Evolutionary conservation across 2,888 invertebrate genomes (phyloP).

Genomic region (Syritta pipiens): DNA sequence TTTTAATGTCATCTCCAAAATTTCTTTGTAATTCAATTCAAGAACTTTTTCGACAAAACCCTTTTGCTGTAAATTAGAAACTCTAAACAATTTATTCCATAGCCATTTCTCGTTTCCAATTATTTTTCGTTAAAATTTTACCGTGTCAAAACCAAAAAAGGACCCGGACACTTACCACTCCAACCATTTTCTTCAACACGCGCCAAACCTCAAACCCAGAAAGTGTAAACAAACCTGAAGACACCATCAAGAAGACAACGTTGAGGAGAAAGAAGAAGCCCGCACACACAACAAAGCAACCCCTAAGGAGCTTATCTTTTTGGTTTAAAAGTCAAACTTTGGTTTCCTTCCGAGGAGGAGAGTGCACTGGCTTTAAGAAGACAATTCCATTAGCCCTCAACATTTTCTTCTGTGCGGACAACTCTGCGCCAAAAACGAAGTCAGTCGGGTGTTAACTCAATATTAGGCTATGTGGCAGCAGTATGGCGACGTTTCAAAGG

Average conservation of each 20-base stretch:
- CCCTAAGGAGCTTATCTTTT: constrained; percentile 65
- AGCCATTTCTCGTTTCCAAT: too few species aligned
- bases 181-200: constrained; percentile 13
- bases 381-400: constrained; percentile 59
- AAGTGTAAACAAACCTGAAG: constrained; percentile 37
- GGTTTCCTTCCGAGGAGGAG: constrained; percentile 40
- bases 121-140: too few species aligned
- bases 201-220: constrained; percentile 61
- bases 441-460: constrained; percentile 72
- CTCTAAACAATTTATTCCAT: too few species aligned
- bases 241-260: not conserved
- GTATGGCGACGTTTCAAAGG: too few species aligned
- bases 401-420: too few species aligned
- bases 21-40: too few species aligned
- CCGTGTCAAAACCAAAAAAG: too few species aligned
- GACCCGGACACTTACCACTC: not conserved
- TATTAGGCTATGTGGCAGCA: constrained; percentile 66
- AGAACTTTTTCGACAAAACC: too few species aligned
- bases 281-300: constrained; percentile 56
- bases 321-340: constrained; percentile 67
- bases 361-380: constrained; percentile 49
- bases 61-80: too few species aligned
- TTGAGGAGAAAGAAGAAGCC: not conserved
- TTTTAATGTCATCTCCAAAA: too few species aligned
- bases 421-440: constrained; percentile 72